Evolutionary conservation across 2,797 vertebrate genomes (phyloP).

Genomic region (Erpetoichthys calabaricus): DNA sequence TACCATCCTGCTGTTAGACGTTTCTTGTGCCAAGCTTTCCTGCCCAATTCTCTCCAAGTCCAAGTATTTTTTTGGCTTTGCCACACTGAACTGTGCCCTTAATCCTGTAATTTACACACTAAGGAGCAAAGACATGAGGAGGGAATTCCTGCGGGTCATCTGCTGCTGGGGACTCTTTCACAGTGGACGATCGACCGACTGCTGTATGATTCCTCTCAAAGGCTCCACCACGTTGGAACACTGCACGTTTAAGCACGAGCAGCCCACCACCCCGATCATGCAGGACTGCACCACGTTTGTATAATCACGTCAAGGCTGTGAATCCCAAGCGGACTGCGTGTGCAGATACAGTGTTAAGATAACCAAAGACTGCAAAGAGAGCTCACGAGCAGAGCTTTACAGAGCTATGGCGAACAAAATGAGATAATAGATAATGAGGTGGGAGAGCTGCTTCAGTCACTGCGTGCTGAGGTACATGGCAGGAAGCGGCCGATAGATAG

Average conservation of each 20-base stretch:
- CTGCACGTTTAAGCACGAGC: slow-evolving; percentile 58
- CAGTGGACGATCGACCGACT: slow-evolving; percentile 39
- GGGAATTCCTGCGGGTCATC: slow-evolving; percentile 71
- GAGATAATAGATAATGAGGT: too few species aligned
- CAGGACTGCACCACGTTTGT: slow-evolving; percentile 75
- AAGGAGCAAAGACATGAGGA: slow-evolving; percentile 83
- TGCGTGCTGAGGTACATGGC: too few species aligned
- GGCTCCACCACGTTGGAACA: slow-evolving; percentile 79
- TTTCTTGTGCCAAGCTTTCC: slow-evolving; percentile 44
- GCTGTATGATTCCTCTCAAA: slow-evolving; percentile 61
- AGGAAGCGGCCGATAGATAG: too few species aligned
- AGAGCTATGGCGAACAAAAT: too few species aligned
- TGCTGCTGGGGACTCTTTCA: slow-evolving; percentile 64
- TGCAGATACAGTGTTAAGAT: neutral
- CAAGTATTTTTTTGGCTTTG: slow-evolving; percentile 73
- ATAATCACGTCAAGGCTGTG: slow-evolving; percentile 29
- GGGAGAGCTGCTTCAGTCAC: too few species aligned
- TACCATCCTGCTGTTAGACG: slow-evolving; percentile 73
- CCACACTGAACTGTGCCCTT: slow-evolving; percentile 81
- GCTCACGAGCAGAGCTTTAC: too few species aligned
- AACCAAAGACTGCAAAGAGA: neutral
- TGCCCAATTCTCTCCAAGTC: slow-evolving; percentile 66
- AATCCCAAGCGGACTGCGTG: neutral
- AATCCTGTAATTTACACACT: slow-evolving; percentile 87
- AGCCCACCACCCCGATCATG: slow-evolving; percentile 60